Evolutionary conservation across 1,140 invertebrate species (phyloP).

Genomic region (Parapsyche elsis): DNA sequence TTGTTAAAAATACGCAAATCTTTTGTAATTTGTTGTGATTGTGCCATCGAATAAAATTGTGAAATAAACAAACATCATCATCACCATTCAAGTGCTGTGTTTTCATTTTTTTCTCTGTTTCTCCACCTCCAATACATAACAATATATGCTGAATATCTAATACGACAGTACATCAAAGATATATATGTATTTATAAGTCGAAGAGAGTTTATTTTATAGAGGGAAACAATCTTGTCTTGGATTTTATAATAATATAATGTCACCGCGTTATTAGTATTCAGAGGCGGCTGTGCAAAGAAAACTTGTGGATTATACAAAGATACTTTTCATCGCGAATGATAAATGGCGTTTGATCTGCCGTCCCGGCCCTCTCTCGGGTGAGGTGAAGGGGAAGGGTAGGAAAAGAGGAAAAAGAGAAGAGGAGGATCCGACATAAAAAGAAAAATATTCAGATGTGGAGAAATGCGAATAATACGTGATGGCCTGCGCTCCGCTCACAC

Average conservation of each 20-base stretch:
- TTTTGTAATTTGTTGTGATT: no score
- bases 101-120: no score
- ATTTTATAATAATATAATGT: constrained; percentile 31
- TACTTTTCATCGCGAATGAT: constrained; percentile 55
- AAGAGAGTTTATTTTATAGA: not conserved
- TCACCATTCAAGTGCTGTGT: no score
- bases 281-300: constrained; percentile 40
- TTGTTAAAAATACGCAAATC: no score
- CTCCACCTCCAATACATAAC: no score
- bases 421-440: constrained; percentile 39
- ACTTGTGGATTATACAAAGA: constrained; percentile 53
- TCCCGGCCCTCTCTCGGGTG: constrained; percentile 5
- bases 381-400: not conserved
- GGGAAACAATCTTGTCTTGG: constrained; percentile 26
- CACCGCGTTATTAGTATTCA: constrained; percentile 50
- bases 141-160: no score
- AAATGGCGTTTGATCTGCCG: constrained; percentile 51
- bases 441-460: constrained; percentile 56
- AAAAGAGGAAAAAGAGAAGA: not conserved
- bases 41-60: no score
- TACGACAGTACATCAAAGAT: not conserved
- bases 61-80: no score
- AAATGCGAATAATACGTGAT: constrained; percentile 56
- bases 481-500: constrained; percentile 32
- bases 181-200: not conserved